Evolutionary conservation across 1,140 invertebrate genomes (phyloP).

Genomic region (Amyelois transitella): DNA sequence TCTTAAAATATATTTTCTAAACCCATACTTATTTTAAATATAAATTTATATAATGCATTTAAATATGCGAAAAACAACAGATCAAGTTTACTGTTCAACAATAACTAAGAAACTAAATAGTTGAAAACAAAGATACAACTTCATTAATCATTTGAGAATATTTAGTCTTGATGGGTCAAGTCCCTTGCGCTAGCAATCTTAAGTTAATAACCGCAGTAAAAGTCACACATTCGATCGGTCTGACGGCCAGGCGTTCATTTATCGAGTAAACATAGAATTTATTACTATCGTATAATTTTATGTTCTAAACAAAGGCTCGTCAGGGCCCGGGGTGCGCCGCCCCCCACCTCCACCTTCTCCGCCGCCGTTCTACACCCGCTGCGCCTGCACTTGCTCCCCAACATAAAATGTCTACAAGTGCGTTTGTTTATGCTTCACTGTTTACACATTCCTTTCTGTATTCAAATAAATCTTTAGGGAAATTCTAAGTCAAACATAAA

Average conservation of each 20-base stretch:
- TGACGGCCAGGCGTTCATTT: constrained; percentile 44
- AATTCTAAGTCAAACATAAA: constrained; percentile 20
- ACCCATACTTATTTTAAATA: too few species aligned
- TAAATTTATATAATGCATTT: too few species aligned
- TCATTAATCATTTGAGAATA: neutral
- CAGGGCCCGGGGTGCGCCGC: constrained; percentile 12
- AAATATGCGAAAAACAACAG: neutral
- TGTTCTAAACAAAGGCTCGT: constrained; percentile 69
- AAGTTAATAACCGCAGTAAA: constrained; percentile 17
- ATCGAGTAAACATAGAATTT: constrained; percentile 68
- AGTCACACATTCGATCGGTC: constrained; percentile 30
- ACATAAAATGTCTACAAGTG: constrained; percentile 57
- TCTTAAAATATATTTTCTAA: too few species aligned
- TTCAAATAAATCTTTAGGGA: constrained; percentile 28
- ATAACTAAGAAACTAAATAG: neutral
- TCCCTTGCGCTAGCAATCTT: neutral
- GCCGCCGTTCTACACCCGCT: constrained; percentile 22
- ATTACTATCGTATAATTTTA: constrained; percentile 71
- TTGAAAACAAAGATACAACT: too few species aligned
- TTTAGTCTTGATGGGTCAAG: neutral
- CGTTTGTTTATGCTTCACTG: constrained; percentile 61
- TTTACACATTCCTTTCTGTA: constrained; percentile 44
- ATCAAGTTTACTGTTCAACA: neutral
- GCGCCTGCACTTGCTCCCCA: constrained; percentile 55
- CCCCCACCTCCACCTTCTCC: constrained; percentile 9